Evolutionary conservation across 2,888 invertebrate species (phyloP).

Genomic region (Dexiosoma caninum): DNA sequence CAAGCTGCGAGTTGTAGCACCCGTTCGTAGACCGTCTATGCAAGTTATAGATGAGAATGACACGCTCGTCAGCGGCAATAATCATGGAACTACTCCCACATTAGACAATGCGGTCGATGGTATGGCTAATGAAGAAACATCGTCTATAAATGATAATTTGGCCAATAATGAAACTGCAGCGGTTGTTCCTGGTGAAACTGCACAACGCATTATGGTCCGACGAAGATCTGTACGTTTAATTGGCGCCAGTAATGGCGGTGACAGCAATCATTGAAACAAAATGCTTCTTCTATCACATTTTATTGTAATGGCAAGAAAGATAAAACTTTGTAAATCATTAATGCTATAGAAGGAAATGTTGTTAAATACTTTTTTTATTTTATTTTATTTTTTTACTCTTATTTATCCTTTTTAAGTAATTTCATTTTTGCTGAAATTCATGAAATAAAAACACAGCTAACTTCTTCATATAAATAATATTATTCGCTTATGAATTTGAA

Average conservation of each 20-base stretch:
- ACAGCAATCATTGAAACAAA: slow-evolving; percentile 63
- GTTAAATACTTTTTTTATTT: slow-evolving; percentile 34
- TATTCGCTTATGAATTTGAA: slow-evolving; percentile 8
- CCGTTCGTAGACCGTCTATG: slow-evolving; percentile 67
- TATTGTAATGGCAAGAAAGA: slow-evolving; percentile 55
- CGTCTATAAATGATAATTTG: slow-evolving; percentile 44
- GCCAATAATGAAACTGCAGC: slow-evolving; percentile 34
- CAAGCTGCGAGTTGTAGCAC: slow-evolving; percentile 69
- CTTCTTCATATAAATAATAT: slow-evolving; percentile 1
- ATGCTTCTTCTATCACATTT: slow-evolving; percentile 12
- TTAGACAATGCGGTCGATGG: slow-evolving; percentile 70
- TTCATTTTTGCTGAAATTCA: slow-evolving; percentile 54
- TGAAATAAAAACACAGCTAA: slow-evolving; percentile 19
- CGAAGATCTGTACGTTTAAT: slow-evolving; percentile 73
- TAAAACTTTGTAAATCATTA: slow-evolving; percentile 52
- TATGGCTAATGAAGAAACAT: slow-evolving; percentile 70
- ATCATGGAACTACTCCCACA: slow-evolving; percentile 42
- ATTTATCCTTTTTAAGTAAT: slow-evolving; percentile 37
- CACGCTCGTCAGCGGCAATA: slow-evolving; percentile 33
- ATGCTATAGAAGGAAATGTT: slow-evolving; percentile 42
- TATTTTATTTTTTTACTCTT: slow-evolving; percentile 26
- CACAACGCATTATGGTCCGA: slow-evolving; percentile 71
- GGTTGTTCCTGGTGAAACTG: slow-evolving; percentile 46
- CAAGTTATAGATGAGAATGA: slow-evolving; percentile 63
- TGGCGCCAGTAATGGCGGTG: slow-evolving; percentile 64